Percentiles rank a stretch among this genome's conserved stretches.
These are phyloP conservation scores for Linyphia triangularis DNA, from an alignment of 2,888 invertebrate species.

Conservation along the genomic window DNA sequence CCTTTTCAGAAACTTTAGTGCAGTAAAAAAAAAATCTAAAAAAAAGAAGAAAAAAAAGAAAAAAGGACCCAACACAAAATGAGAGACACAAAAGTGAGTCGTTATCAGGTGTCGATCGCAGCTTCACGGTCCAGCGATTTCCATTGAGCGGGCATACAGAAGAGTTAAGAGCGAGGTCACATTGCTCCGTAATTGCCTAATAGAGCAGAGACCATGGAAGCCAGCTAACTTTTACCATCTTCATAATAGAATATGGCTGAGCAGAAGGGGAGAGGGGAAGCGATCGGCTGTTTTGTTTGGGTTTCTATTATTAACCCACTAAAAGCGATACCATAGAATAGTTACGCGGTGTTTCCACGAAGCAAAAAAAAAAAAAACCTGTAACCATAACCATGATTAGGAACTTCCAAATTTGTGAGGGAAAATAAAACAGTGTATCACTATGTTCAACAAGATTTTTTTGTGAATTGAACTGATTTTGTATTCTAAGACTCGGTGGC, in stretches of 20 bases:
- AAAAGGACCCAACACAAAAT: too few relatives aligned
- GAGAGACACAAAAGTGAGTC: constrained; percentile 38
- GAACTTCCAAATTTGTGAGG: too few relatives aligned
- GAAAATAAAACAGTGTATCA: too few relatives aligned
- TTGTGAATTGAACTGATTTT: too few relatives aligned
- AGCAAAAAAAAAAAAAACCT: neutral
- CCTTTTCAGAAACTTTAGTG: neutral
- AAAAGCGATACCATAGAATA: too few relatives aligned
- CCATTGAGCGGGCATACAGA: constrained; percentile 37
- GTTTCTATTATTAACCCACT: neutral
- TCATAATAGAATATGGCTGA: neutral
- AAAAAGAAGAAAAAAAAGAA: too few relatives aligned
- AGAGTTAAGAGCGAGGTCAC: constrained; percentile 55
- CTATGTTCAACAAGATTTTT: too few relatives aligned
- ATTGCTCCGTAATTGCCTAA: constrained; percentile 61
- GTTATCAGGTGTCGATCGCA: constrained; percentile 54
- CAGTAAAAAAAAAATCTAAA: too few relatives aligned
- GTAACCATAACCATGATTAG: too few relatives aligned
- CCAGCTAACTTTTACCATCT: neutral
- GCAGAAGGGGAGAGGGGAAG: neutral
- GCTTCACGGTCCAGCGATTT: constrained; percentile 43
- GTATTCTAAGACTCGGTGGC: too few relatives aligned
- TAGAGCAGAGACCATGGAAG: constrained; percentile 30
- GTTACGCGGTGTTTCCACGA: neutral
- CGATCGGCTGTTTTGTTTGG: neutral